Evolutionary conservation across 2,113 vertebrate genomes (phyloP).

Genomic region (Orycteropus afer): DNA sequence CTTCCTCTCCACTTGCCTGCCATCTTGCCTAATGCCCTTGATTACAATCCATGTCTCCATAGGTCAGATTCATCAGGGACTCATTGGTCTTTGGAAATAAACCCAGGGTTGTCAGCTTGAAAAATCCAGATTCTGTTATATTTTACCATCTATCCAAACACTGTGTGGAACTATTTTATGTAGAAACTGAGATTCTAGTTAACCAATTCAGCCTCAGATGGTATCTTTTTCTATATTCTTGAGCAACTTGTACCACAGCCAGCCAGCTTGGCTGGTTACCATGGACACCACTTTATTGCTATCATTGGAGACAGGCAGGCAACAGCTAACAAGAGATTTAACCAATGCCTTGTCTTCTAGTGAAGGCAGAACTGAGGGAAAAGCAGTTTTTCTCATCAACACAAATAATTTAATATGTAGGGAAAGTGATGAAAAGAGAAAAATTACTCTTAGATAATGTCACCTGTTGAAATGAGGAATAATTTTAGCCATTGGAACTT

Average conservation of each 20-base stretch:
- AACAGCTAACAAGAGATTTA: neutral
- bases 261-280: neutral
- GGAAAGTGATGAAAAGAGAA: neutral
- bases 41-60: neutral
- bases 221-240: neutral
- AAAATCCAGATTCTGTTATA: conserved; percentile 1
- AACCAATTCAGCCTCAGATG: neutral
- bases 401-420: neutral
- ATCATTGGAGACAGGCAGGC: neutral
- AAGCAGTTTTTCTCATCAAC: neutral
- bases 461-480: neutral
- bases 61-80: neutral
- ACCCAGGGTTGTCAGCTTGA: neutral
- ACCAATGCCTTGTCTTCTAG: neutral
- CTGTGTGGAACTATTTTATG: neutral
- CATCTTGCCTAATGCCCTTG: neutral
- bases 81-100: neutral
- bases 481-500: neutral
- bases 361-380: neutral
- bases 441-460: neutral
- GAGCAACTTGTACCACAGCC: neutral
- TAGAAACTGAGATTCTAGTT: neutral
- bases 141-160: neutral
- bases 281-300: neutral
- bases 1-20: neutral